A percentile compares a stretch with the other conserved stretches of the same genome.
Conservation (phyloP, 2,797 vertebrate genomes). For the Xenentodon cancila region DNA sequence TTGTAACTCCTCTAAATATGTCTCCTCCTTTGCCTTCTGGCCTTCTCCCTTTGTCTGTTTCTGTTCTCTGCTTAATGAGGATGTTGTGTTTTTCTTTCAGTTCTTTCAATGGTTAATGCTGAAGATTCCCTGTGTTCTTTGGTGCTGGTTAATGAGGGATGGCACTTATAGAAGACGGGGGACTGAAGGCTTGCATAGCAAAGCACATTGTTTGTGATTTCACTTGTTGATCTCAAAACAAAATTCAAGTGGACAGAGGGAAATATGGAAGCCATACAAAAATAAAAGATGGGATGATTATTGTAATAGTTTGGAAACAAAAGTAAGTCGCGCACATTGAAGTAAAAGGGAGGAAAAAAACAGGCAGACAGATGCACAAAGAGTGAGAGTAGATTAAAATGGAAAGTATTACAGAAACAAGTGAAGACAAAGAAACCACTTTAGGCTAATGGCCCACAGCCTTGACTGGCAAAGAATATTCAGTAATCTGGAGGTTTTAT, state of each 20-base stretch:
- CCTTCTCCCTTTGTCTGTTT: constrained; percentile 37
- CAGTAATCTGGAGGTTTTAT: constrained; percentile 77
- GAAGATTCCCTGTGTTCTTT: constrained; percentile 57
- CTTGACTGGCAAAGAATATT: constrained; percentile 72
- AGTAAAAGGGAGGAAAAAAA: constrained; percentile 7
- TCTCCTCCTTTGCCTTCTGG: constrained; percentile 30
- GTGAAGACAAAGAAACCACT: constrained; percentile 58
- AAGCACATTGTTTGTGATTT: constrained; percentile 10
- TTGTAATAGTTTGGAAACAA: neutral
- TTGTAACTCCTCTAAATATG: constrained; percentile 49
- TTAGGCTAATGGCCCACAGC: constrained; percentile 72
- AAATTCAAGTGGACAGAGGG: no score
- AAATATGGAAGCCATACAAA: no score
- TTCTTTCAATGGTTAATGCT: constrained; percentile 40
- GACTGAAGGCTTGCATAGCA: constrained; percentile 13
- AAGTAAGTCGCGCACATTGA: neutral
- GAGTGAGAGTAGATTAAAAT: constrained; percentile 47
- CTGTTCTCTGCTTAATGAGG: constrained; percentile 69
- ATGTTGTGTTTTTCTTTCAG: constrained; percentile 58
- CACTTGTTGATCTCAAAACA: no score
- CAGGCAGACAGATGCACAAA: constrained; percentile 11
- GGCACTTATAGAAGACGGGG: constrained; percentile 36
- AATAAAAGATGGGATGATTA: neutral
- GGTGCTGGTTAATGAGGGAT: constrained; percentile 61
- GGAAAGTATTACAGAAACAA: constrained; percentile 46